These are phyloP conservation scores for Idaea straminata DNA, from an alignment of 2,888 invertebrate species.

Conservation along the genomic window DNA sequence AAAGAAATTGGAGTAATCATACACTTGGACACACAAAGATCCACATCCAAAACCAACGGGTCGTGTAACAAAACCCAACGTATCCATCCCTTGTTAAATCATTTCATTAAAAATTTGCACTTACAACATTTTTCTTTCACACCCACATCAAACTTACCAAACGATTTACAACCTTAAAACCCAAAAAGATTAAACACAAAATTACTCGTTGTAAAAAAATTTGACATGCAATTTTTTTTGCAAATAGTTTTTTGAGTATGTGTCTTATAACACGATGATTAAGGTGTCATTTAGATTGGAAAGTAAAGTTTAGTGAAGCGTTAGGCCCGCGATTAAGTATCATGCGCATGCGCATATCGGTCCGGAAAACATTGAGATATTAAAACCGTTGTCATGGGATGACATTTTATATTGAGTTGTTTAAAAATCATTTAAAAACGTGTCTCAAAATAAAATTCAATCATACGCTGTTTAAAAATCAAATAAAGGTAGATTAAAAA, in stretches of 20 bases:
- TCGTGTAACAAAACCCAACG: constrained; percentile 64
- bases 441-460: neutral
- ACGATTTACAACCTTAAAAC: neutral
- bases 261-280: constrained; percentile 8
- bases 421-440: neutral
- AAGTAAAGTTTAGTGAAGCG: constrained; percentile 32
- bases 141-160: neutral
- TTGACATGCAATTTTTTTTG: neutral
- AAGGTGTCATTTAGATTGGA: constrained; percentile 17
- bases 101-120: constrained; percentile 27
- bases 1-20: constrained; percentile 17
- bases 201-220: constrained; percentile 11
- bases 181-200: neutral
- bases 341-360: constrained; percentile 20
- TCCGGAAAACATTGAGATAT: constrained; percentile 24
- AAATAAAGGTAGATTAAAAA: no score
- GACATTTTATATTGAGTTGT: neutral
- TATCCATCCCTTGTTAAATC: constrained; percentile 55
- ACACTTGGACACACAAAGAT: constrained; percentile 22
- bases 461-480: neutral
- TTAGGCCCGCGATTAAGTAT: constrained; percentile 40
- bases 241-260: constrained; percentile 7
- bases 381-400: constrained; percentile 38
- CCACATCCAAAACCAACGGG: constrained; percentile 43
- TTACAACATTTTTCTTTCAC: constrained; percentile 14